phyloP scores from a whole-genome alignment of 2,797 vertebrate genomes.

The Microctenopoma stevenorrisi region DNA sequence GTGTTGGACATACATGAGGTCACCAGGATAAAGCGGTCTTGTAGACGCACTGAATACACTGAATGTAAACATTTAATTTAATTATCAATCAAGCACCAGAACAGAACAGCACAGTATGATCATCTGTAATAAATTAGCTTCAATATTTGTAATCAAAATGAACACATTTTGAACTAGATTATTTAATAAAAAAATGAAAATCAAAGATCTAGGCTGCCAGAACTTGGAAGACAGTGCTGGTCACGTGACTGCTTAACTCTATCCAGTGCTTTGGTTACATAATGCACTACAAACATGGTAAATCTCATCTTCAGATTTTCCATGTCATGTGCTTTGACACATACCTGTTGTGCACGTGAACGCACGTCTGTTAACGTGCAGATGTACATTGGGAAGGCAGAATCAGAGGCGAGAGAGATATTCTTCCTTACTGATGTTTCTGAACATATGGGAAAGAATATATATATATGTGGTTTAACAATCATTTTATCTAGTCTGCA shows the following conservation, averaged over 20 bases:
- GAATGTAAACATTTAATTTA: background rate
- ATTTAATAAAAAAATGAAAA: background rate
- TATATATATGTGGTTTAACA: background rate
- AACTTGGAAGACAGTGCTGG: constrained; percentile 22
- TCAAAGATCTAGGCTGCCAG: constrained; percentile 8
- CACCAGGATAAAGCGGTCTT: background rate
- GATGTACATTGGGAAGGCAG: constrained; percentile 51
- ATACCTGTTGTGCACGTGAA: constrained; percentile 28
- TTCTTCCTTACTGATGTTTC: constrained; percentile 55
- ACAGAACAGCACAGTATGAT: background rate
- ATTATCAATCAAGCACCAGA: background rate
- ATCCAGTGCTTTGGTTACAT: constrained; percentile 53
- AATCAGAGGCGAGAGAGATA: constrained; percentile 55
- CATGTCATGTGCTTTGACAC: constrained; percentile 54
- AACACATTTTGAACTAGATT: too few relatives aligned
- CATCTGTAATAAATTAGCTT: background rate
- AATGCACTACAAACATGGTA: constrained; percentile 52
- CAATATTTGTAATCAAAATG: background rate
- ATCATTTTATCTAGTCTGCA: background rate
- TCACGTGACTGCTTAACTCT: constrained; percentile 67
- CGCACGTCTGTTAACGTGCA: constrained; percentile 51
- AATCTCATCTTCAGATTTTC: constrained; percentile 51
- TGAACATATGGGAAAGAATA: constrained; percentile 18
- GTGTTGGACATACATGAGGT: constrained; percentile 11
- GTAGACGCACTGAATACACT: background rate